Conservation (phyloP, 2,113 vertebrate species). For the Entelurus aequoreus region DNA sequence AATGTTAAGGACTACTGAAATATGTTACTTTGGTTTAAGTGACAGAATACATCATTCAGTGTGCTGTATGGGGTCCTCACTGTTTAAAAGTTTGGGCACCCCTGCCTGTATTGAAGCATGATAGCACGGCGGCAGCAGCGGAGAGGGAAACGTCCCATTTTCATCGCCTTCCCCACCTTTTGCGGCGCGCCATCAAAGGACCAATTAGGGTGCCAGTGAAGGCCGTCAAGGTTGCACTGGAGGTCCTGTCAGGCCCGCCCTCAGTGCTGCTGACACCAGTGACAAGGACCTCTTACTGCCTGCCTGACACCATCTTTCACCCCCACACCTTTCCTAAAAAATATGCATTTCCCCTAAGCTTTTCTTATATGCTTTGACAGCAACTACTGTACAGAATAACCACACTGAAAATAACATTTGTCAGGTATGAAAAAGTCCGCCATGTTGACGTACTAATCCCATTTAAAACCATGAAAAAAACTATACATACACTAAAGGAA, state of each 20-base stretch:
- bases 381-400: no score
- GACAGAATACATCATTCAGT: no score
- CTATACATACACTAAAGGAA: no score
- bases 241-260: slow-evolving; percentile 65
- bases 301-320: slow-evolving; percentile 16
- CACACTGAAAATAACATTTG: no score
- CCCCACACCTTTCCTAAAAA: no score
- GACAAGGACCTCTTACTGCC: slow-evolving; percentile 60
- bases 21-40: no score
- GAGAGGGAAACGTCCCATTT: slow-evolving; percentile 61
- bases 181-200: slow-evolving; percentile 89
- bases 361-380: background rate
- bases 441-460: no score
- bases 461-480: no score
- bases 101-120: background rate
- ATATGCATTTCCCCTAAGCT: slow-evolving; percentile 61
- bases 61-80: no score
- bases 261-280: slow-evolving; percentile 58
- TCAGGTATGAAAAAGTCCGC: no score
- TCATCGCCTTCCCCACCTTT: slow-evolving; percentile 77
- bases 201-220: slow-evolving; percentile 93
- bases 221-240: slow-evolving; percentile 76
- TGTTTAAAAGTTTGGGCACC: no score
- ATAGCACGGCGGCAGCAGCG: slow-evolving; percentile 42
- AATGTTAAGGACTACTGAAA: no score